Evolutionary conservation across 2,888 invertebrate genomes (phyloP).

Genomic region (Leucoptera coffeella): DNA sequence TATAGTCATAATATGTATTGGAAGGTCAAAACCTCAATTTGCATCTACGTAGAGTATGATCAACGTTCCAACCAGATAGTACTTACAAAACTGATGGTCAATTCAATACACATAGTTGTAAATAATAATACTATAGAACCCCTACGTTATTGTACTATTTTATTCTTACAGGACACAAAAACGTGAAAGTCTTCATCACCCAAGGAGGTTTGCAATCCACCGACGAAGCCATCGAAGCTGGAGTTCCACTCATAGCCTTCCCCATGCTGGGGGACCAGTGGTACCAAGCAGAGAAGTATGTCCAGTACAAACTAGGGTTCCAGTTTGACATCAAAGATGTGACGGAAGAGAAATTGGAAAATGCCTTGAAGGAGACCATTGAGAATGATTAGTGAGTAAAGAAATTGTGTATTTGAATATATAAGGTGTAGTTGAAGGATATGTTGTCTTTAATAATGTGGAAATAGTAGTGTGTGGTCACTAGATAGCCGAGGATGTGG

Average conservation of each 20-base stretch:
- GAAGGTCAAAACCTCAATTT: too few relatives aligned
- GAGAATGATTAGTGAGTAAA: background rate
- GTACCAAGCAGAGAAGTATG: conserved; percentile 8
- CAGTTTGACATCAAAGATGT: conserved; percentile 8
- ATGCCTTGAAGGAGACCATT: conserved; percentile 13
- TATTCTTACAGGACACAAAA: conserved; percentile 10
- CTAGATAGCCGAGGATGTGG: too few relatives aligned
- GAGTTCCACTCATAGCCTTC: conserved; percentile 11
- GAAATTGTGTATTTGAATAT: too few relatives aligned
- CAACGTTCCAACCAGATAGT: too few relatives aligned
- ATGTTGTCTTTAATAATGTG: too few relatives aligned
- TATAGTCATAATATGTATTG: background rate
- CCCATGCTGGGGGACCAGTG: conserved; percentile 14
- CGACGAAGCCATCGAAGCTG: conserved; percentile 13
- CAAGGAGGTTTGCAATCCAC: conserved; percentile 16
- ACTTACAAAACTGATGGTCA: too few relatives aligned
- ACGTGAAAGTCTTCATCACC: conserved; percentile 16
- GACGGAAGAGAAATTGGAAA: conserved; percentile 12
- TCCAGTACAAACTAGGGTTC: conserved; percentile 8
- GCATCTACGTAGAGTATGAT: too few relatives aligned
- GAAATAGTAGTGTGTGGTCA: too few relatives aligned
- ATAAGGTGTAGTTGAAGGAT: too few relatives aligned
- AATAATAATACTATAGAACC: too few relatives aligned
- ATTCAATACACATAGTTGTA: too few relatives aligned
- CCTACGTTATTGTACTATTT: too few relatives aligned